Evolutionary conservation across 2,797 vertebrate species (phyloP).

Genomic region (Ispidina picta): DNA sequence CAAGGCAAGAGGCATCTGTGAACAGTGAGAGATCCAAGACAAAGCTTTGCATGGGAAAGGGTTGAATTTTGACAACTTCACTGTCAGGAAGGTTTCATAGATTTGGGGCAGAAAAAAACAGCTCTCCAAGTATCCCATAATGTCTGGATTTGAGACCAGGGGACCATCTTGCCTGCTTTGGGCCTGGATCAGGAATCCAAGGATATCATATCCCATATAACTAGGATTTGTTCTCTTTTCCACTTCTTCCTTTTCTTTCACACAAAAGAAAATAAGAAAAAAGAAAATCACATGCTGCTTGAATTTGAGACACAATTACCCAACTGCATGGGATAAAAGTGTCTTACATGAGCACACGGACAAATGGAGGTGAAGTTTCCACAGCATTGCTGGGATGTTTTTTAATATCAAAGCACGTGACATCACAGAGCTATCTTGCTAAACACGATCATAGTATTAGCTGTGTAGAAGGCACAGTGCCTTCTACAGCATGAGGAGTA

Average conservation of each 20-base stretch:
- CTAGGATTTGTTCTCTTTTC: background rate
- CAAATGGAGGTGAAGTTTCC: background rate
- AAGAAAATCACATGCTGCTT: fast-evolving
- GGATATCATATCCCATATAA: background rate
- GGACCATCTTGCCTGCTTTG: background rate
- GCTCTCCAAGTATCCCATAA: background rate
- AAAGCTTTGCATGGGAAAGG: background rate
- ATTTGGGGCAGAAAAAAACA: background rate
- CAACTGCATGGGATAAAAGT: background rate
- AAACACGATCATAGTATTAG: background rate
- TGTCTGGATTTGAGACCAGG: background rate
- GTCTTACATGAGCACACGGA: background rate
- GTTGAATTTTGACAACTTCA: background rate
- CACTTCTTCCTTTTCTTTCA: background rate
- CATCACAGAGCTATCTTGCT: background rate
- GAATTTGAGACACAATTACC: background rate
- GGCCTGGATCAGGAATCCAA: background rate
- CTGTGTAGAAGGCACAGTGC: background rate
- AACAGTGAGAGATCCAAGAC: background rate
- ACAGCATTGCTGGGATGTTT: background rate
- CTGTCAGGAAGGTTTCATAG: background rate
- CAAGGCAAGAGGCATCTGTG: background rate
- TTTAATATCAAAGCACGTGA: background rate
- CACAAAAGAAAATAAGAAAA: background rate
- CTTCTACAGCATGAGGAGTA: background rate